Evolutionary conservation across 2,797 vertebrate species (phyloP).

Genomic region (Triplophysa yarkandensis): DNA sequence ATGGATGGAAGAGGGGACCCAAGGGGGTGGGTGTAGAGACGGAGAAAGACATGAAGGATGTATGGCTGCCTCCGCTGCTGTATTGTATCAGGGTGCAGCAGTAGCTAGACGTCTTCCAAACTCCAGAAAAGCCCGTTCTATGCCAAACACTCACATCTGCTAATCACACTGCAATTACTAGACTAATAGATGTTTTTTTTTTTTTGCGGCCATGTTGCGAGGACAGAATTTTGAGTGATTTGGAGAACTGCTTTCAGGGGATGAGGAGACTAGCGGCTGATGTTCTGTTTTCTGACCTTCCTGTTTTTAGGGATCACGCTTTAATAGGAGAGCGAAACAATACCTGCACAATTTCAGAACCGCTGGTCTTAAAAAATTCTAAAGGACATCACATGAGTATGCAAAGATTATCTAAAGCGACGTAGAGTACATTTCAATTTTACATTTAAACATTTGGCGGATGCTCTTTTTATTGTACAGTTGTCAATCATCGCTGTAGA

Average conservation of each 20-base stretch:
- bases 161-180: constrained; percentile 83
- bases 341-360: no score
- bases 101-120: constrained; percentile 82
- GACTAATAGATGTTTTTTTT: constrained; percentile 79
- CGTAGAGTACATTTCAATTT: no score
- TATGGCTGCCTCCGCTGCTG: constrained; percentile 78
- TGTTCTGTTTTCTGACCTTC: constrained; percentile 4
- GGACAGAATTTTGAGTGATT: constrained; percentile 58
- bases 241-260: constrained; percentile 25
- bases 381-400: no score
- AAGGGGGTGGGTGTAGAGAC: constrained; percentile 48
- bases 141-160: constrained; percentile 81
- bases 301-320: not conserved
- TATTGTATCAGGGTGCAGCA: constrained; percentile 86
- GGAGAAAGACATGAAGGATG: constrained; percentile 79
- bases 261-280: not conserved
- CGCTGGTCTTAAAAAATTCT: no score
- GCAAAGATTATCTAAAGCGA: no score
- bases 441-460: no score
- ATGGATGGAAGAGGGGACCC: constrained; percentile 58
- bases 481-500: no score
- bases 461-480: no score
- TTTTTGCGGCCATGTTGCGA: constrained; percentile 71
- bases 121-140: constrained; percentile 70
- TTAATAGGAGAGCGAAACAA: not conserved